Base-by-base conservation (phyloP, 2,113 vertebrate genomes). In the Clarias magur region DNA sequence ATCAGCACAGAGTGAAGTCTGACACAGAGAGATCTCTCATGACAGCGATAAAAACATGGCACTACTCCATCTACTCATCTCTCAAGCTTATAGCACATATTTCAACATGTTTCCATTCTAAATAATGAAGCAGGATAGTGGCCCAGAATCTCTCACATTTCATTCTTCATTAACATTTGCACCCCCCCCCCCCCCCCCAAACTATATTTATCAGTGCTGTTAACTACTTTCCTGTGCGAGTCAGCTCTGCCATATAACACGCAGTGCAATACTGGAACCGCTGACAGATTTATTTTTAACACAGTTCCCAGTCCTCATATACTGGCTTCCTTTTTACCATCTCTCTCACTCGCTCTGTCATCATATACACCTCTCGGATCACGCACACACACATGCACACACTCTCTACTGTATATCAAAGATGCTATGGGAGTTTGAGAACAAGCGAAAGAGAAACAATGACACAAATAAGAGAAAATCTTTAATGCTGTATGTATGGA, bases 251-350 rank as follows among this genome's bases (percentile, higher is more conserved):
- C 48, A 48, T 21, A 59, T 59, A 17, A n/a, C 17, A 13, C n/a
- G 4, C 4, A 34, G 30, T 25, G 72, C 25, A 79, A 63, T 62
- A 79, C 4, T 3, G n/a, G 30, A 63, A 27, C 38, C 16, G 9
- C 62, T 80, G 60, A 80, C 62, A 68, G 48, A 56, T 80, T 80
- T 80, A 86, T 80, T 56, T 86, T 86, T 85, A 85, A 63, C 48
- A 34, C 4, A 6, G 57, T 75, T 82, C 34, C 67, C n/a, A n/a
- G 57, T 67, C 30, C 23, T 67, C 30, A 53, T 25, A 60, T 68
- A 27, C 23, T 65, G 80, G 23, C 72, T 88, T 42, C 15, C 57
- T 57, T 54, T 34, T 84, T 79, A 57, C 68, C 34, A 57, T 88
- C 62, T 75, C 27, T 38, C 62, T 76, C 70, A 3, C 86, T n/a